phyloP scores from a whole-genome alignment of 2,113 vertebrate species.

The Copsychus sechellarum region DNA sequence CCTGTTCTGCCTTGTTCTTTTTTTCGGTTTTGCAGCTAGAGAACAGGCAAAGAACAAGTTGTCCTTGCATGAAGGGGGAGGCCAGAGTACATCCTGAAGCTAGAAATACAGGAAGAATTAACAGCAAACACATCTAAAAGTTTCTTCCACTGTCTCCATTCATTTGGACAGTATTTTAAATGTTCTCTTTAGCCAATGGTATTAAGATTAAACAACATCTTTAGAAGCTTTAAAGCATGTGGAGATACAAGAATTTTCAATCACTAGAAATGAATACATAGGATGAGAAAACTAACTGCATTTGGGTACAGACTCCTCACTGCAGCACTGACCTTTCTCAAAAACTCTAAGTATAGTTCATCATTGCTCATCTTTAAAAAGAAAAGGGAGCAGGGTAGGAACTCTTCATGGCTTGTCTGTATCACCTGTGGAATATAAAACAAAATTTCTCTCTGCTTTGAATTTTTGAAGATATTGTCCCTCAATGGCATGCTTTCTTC shows the following conservation, averaged over 20 bases:
- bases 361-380: fast-evolving
- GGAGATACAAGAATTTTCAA: not conserved
- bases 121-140: fast-evolving
- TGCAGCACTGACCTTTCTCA: not conserved
- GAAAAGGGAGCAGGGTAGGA: not conserved
- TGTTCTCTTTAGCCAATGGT: not conserved
- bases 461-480: not conserved
- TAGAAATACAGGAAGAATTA: not conserved
- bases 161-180: not conserved
- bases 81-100: not conserved
- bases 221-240: not conserved
- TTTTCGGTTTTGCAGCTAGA: not conserved
- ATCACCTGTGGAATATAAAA: fast-evolving
- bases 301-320: not conserved
- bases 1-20: not conserved
- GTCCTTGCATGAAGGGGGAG: too few species aligned
- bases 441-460: not conserved
- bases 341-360: not conserved
- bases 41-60: not conserved
- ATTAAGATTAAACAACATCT: not conserved
- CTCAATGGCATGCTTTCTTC: fast-evolving
- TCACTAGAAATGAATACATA: fast-evolving
- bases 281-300: not conserved
- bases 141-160: not conserved
- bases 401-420: not conserved